A percentile compares a stretch with the other conserved stretches of the same genome.
Conservation (phyloP, 1,140 invertebrate genomes). For the Andrena cerasifolii region DNA sequence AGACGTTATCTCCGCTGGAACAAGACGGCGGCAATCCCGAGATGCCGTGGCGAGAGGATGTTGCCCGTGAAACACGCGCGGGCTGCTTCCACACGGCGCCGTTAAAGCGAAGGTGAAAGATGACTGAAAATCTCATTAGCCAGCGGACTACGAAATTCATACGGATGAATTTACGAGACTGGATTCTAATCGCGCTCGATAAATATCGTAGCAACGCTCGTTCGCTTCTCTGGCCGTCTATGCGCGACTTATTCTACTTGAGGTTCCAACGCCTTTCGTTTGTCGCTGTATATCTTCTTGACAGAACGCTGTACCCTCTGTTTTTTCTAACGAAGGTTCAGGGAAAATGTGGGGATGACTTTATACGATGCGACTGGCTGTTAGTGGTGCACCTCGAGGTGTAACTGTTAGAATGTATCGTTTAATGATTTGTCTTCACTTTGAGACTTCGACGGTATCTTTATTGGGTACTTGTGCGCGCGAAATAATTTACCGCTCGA, state of each 20-base stretch:
- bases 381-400: too few species aligned
- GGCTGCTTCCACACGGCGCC: background rate
- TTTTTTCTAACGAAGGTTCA: too few species aligned
- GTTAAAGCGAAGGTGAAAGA: background rate
- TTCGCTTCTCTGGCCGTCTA: too few species aligned
- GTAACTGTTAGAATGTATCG: too few species aligned
- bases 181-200: background rate
- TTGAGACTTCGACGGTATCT: too few species aligned
- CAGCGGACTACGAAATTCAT: slow-evolving; percentile 4
- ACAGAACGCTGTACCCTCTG: background rate
- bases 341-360: too few species aligned
- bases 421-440: too few species aligned
- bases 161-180: background rate
- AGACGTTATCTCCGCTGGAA: slow-evolving; percentile 52
- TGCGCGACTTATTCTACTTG: background rate
- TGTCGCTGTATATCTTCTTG: background rate
- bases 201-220: background rate
- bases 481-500: too few species aligned
- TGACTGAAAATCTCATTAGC: slow-evolving; percentile 47
- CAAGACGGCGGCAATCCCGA: slow-evolving; percentile 23
- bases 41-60: slow-evolving; percentile 30
- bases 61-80: background rate
- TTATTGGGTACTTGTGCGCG: too few species aligned
- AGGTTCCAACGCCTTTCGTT: background rate
- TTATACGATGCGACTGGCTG: too few species aligned